Evolutionary conservation across 92 coral and sea anemone genomes (phyloP).

Genomic region (Heteractis magnifica): DNA sequence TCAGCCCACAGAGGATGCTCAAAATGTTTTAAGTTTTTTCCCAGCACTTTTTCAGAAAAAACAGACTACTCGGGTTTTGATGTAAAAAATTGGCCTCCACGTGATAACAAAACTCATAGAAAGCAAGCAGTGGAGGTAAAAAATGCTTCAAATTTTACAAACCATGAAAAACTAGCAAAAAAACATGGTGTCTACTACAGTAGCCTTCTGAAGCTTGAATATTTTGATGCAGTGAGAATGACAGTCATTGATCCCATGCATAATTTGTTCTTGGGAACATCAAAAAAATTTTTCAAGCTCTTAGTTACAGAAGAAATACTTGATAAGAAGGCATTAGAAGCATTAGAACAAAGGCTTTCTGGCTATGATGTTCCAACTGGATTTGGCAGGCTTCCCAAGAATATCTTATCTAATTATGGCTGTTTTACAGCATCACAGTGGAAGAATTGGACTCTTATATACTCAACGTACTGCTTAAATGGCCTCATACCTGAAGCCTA

Average conservation of each 20-base stretch:
- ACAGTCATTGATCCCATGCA: conserved; percentile 59
- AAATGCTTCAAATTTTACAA: conserved; percentile 38
- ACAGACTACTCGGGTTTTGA: conserved; percentile 50
- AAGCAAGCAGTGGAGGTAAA: conserved; percentile 47
- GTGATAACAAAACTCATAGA: conserved; percentile 36
- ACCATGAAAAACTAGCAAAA: conserved; percentile 41
- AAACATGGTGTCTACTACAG: conserved; percentile 49
- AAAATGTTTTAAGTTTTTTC: conserved; percentile 47
- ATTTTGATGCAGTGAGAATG: conserved; percentile 47
- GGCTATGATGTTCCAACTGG: too few relatives aligned
- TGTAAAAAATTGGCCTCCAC: conserved; percentile 29
- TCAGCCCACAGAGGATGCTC: conserved; percentile 49
- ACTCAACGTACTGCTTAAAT: too few relatives aligned
- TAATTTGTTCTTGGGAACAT: too few relatives aligned
- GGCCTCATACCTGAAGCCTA: too few relatives aligned
- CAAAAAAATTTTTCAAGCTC: too few relatives aligned
- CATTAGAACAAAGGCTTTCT: too few relatives aligned
- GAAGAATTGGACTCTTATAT: too few relatives aligned
- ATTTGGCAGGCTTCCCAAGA: too few relatives aligned
- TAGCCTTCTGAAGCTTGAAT: conserved; percentile 40
- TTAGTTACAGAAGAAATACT: too few relatives aligned
- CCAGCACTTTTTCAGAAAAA: conserved; percentile 28
- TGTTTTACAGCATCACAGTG: too few relatives aligned
- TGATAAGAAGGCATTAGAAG: too few relatives aligned
- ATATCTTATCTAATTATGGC: too few relatives aligned